These are phyloP conservation scores for Lepidocolaptes lacrymiger DNA, from an alignment of 2,797 vertebrate species.

Conservation along the genomic window DNA sequence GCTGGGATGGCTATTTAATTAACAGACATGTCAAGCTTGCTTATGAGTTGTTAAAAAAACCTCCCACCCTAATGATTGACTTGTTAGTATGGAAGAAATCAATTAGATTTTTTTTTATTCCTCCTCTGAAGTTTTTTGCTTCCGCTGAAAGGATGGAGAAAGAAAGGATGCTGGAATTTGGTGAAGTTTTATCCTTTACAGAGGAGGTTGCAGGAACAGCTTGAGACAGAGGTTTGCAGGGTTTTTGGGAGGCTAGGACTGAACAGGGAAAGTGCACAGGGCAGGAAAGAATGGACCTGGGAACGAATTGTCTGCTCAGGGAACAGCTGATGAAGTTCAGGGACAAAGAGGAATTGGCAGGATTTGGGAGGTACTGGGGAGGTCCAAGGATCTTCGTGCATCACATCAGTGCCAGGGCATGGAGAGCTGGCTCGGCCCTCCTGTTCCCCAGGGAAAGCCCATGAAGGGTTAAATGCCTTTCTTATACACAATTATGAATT, in stretches of 20 bases:
- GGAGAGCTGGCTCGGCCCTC: fast-evolving
- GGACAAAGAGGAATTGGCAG: not conserved
- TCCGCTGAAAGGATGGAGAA: not conserved
- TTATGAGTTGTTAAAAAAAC: constrained; percentile 73
- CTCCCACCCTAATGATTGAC: constrained; percentile 69
- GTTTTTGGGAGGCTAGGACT: not conserved
- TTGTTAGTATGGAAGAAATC: constrained; percentile 75
- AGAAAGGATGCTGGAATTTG: not conserved
- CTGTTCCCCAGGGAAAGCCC: not conserved
- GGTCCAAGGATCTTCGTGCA: fast-evolving
- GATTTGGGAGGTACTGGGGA: not conserved
- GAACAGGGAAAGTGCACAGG: fast-evolving
- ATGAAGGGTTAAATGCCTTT: constrained; percentile 1
- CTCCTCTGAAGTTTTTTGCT: constrained; percentile 49
- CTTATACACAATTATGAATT: not conserved
- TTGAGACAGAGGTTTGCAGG: not conserved
- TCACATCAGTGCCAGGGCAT: fast-evolving
- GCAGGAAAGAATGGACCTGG: not conserved
- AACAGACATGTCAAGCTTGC: constrained; percentile 78
- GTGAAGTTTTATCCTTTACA: not conserved
- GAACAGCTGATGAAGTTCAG: not conserved
- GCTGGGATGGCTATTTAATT: constrained; percentile 78
- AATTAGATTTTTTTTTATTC: constrained; percentile 53
- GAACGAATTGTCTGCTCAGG: not conserved
- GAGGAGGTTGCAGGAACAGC: not conserved